Base-by-base conservation (phyloP, 1,140 invertebrate genomes). In the Ostrea denselamellosa region DNA sequence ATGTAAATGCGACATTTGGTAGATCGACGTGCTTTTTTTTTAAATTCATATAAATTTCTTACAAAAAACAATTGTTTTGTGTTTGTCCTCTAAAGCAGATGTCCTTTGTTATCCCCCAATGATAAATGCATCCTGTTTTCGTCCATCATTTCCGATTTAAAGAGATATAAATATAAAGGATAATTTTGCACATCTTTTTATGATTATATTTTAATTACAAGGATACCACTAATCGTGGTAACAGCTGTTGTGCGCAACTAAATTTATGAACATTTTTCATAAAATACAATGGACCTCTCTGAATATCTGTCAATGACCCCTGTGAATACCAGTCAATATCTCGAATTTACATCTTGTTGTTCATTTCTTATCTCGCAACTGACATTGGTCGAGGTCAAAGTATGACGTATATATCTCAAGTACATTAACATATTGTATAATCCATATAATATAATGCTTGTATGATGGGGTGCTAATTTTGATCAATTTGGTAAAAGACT, bases 181-280 rank as follows among this genome's bases (percentile, higher is more conserved):
- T 62, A n/a, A 62, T 62, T 62, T 62, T 77, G 68, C 68, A 77
- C 28, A 77, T 25, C 65, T 77, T 77, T 77, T 62, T 62, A 19
- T 7, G 19, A 19, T 62, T 19, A 8, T 25, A 25, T 77, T 10
- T 34, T 7, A 77, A 34, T 25, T 14, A 14, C 68, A 34, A 77
- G 68, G 68, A 22, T 17, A n/a, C 56, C n/a, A 17, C 19, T 17
- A 58, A n/a, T 62, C 9, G 17, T 28, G 8, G 22, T 12, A 25
- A 77, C 68, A 77, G 68, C 22, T 77, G 68, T 77, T 77, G 25
- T 25, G 25, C 9, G 28, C 22, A 28, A 25, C 14, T 77, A 25
- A 77, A 77, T 77, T 25, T 77, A 77, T 25, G 14, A 14, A 25
- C 22, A 77, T 77, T 77, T 77, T 77, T 34, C 28, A 77, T 77